phyloP scores from a whole-genome alignment of 2,797 vertebrate genomes.

The Poecilia velifera region DNA sequence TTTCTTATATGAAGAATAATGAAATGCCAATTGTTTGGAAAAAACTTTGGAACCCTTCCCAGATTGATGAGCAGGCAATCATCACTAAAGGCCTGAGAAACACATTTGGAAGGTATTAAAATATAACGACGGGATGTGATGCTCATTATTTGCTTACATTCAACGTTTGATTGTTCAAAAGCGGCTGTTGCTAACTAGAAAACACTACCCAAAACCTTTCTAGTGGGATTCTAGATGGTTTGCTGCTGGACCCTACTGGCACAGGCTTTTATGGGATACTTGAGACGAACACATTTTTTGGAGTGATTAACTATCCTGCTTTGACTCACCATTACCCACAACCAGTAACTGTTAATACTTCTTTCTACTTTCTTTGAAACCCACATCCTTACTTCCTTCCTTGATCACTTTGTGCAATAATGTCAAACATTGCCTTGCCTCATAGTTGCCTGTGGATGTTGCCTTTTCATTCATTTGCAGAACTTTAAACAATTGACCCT shows the following conservation, averaged over 20 bases:
- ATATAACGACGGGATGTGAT: conserved; percentile 25
- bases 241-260: conserved; percentile 51
- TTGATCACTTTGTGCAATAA: background rate
- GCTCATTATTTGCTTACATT: conserved; percentile 1
- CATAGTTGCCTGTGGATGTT: background rate
- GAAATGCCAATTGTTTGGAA: background rate
- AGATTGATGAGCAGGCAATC: background rate
- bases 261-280: conserved; percentile 52
- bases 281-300: conserved; percentile 58
- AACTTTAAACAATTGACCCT: conserved; percentile 35
- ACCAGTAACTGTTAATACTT: conserved; percentile 59
- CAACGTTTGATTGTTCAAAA: conserved; percentile 29
- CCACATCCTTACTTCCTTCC: conserved; percentile 46
- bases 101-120: background rate
- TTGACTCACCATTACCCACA: conserved; percentile 67
- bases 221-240: conserved; percentile 58
- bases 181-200: conserved; percentile 52
- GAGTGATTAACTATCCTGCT: conserved; percentile 62
- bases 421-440: background rate
- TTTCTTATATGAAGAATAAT: background rate
- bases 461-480: background rate
- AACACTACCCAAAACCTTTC: conserved; percentile 42
- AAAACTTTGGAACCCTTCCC: background rate
- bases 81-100: background rate
- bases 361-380: conserved; percentile 45